Evolutionary conservation across 2,797 vertebrate genomes (phyloP), one percentile per base, ranked within the genome.

Genomic region (Acrossocheilus fasciatus): DNA sequence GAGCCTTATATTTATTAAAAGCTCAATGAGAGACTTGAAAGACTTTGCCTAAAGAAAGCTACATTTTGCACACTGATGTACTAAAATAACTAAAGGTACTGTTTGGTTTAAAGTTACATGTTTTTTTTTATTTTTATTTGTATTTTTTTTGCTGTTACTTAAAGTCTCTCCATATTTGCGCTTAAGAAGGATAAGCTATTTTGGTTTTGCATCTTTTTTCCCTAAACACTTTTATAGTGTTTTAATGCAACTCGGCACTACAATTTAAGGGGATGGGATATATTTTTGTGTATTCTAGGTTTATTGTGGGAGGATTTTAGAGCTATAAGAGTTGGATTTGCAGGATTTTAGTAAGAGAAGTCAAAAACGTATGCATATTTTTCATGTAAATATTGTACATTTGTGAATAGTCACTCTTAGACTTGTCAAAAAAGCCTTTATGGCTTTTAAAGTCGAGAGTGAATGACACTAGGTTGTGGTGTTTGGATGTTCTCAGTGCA

Each of bases 31-130:
- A 87, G 30, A 92, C 73, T 84, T 91, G 91, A 92, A 90, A 91
- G 92, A 88, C 95, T 95, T 66, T 36, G 64, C 64, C 64, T 89
- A 89, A 34, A 66, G 84, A 87, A 94, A 92, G 90, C 88, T 95
- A 90, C 94, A 93, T 95, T 96, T 95, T 95, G 94, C 95, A 93
- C 92, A 87, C 90, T 80, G 76, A 87, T 89, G 68, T 87, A 78
- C 66, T 36, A 34, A 74, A 83, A 83, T 85, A 57, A 88, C 82
- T 84, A 66, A 72, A 68, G 59, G 68, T 77, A 75, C 62, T 59
- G 59, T 11, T 62, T 70, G 52, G 57, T 69, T 82, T 50, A 62
- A 43, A 57, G 36, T n/a, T 12, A 34, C 26, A 8, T 9, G 6
- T 18, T 6, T 86, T 69, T 84, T 30, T 30, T 30, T 30, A 30